Evolutionary conservation across 2,888 invertebrate genomes (phyloP).

Genomic region (Eristalinus aeneus): DNA sequence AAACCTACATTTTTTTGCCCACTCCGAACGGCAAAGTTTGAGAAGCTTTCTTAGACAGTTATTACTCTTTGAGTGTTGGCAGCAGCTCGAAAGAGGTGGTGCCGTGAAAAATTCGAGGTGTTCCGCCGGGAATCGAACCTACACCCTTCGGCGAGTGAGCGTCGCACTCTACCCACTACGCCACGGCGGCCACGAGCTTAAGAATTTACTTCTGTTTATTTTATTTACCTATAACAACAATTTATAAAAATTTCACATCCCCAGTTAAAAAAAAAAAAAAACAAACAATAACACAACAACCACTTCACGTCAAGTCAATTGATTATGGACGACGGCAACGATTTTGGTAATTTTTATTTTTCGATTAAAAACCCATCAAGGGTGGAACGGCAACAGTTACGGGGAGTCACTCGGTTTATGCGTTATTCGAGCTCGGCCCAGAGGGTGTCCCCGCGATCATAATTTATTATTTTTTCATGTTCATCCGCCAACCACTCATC

Average conservation of each 20-base stretch:
- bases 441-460: conserved; percentile 43
- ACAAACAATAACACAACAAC: not conserved
- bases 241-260: not conserved
- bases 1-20: too few relatives aligned
- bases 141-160: too few relatives aligned
- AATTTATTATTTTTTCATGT: conserved; percentile 63
- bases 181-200: too few relatives aligned
- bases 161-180: too few relatives aligned
- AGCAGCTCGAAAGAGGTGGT: too few relatives aligned
- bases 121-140: too few relatives aligned
- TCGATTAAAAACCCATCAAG: conserved; percentile 69
- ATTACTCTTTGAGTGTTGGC: too few relatives aligned
- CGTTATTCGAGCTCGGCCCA: not conserved
- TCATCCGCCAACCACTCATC: conserved; percentile 47
- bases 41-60: too few relatives aligned
- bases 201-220: too few relatives aligned
- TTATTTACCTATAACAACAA: too few relatives aligned
- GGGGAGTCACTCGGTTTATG: not conserved
- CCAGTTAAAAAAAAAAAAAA: not conserved
- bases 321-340: conserved; percentile 49
- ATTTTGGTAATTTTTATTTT: conserved; percentile 69
- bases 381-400: conserved; percentile 48
- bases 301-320: conserved; percentile 50
- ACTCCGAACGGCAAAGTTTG: too few relatives aligned
- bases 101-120: too few relatives aligned